Percentiles rank a stretch among this genome's conserved stretches.
Conservation (phyloP, 2,888 invertebrate genomes). For the Coenonympha glycerion region DNA sequence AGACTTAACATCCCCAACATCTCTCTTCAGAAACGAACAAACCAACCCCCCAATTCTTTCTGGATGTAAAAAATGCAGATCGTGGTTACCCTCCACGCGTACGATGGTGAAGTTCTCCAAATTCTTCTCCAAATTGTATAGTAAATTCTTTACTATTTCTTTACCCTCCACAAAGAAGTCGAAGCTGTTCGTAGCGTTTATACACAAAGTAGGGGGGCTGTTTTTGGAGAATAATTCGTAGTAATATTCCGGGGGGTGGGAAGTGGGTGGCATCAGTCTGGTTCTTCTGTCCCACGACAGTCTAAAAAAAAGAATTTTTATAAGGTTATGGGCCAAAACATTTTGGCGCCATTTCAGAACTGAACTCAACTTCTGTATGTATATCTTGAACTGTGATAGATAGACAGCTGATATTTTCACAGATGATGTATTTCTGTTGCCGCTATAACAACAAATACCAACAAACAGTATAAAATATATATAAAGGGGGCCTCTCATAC, state of each 20-base stretch:
- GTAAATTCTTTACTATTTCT: conserved; percentile 29
- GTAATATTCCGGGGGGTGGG: conserved; percentile 45
- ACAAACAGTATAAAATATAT: too few species aligned
- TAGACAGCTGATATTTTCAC: too few species aligned
- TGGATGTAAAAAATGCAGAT: conserved; percentile 78
- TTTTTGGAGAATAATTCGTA: conserved; percentile 40
- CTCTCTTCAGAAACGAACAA: conserved; percentile 46
- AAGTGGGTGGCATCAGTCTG: conserved; percentile 40
- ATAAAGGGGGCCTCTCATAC: too few species aligned
- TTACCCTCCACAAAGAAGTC: conserved; percentile 30
- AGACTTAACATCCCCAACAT: conserved; percentile 27
- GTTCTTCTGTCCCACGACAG: conserved; percentile 55
- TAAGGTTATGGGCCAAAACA: background rate
- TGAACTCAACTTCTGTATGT: too few species aligned
- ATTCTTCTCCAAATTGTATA: conserved; percentile 31
- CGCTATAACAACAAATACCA: too few species aligned
- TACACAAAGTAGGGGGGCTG: conserved; percentile 44
- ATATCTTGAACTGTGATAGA: too few species aligned
- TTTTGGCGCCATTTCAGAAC: too few species aligned
- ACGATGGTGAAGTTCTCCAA: conserved; percentile 27
- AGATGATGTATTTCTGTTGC: too few species aligned
- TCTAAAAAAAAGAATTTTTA: conserved; percentile 39
- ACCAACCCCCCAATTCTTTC: conserved; percentile 60
- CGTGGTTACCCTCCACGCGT: conserved; percentile 74
- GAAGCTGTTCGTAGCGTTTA: conserved; percentile 36